Evolutionary conservation across 2,113 vertebrate species (phyloP), one percentile per base, ranked within the genome.

Genomic region (Nerophis ophidion): DNA sequence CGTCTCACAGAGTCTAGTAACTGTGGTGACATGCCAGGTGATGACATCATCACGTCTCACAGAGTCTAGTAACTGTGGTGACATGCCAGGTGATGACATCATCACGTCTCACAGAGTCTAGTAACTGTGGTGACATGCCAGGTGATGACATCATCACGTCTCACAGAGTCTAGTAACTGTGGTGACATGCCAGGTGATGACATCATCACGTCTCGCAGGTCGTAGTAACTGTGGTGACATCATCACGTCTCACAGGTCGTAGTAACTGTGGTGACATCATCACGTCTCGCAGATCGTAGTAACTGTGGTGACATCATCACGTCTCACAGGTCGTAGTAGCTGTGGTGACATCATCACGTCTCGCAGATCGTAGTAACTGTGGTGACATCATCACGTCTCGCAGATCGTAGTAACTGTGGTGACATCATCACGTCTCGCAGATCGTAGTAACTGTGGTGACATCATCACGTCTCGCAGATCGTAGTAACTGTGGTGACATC

Each of bases 311-410:
- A 48, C 47, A n/a, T 48, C n/a, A n/a, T n/a, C n/a, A n/a, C n/a
- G n/a, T n/a, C n/a, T n/a, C n/a, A n/a, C n/a, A n/a, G n/a, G n/a
- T n/a, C n/a, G n/a, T n/a, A n/a, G n/a, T n/a, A n/a, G 15, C 16
- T 4, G 4, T 48, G 14, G 17, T 17, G 17, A 33, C 57, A 8
- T n/a, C 10, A 8, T 11, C 8, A 1, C 19, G n/a, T 59, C 45
- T 49, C 76, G 87, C 63, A 98, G 96, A 96, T 99, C 16, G 91
- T 98, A 26, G 26, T 26, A 26, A 26, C 26, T 26, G 26, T 26
- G 2, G 26, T 26, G 26, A 26, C 26, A 8, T n/a, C 10, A 8
- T 11, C 8, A 1, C 19, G n/a, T 48, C 45, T 49, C 76, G 87
- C 63, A 98, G 96, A 96, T 99, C 17, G 91, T 98, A 26, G 26